A percentile compares a stretch with the other conserved stretches of the same genome.
phyloP scores from a whole-genome alignment of 2,888 invertebrate genomes.

The Synanthedon tipuliformis region DNA sequence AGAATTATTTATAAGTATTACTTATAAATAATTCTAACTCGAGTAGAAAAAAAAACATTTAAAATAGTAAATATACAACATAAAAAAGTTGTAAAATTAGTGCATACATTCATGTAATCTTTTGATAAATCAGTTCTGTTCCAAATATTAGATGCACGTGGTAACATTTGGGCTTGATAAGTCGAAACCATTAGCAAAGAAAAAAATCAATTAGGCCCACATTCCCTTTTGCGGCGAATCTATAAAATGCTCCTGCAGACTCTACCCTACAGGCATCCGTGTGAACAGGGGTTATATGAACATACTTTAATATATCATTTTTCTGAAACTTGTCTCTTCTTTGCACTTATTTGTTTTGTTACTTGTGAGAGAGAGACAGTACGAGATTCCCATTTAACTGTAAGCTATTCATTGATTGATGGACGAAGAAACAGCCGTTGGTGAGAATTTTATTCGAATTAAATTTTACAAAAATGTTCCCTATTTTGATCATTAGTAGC shows the following conservation, averaged over 20 bases:
- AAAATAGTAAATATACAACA: too few species aligned
- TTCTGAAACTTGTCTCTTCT: background rate
- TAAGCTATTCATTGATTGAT: constrained; percentile 39
- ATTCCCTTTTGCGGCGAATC: constrained; percentile 25
- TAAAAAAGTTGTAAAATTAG: too few species aligned
- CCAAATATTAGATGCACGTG: background rate
- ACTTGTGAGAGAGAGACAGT: background rate
- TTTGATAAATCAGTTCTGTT: background rate
- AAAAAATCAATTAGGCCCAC: constrained; percentile 16
- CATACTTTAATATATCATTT: constrained; percentile 3
- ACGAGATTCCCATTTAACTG: background rate
- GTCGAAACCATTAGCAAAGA: background rate
- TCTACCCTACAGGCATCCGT: constrained; percentile 28
- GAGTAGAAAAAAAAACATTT: too few species aligned
- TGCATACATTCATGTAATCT: too few species aligned
- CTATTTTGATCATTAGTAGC: constrained; percentile 23
- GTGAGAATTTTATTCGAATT: constrained; percentile 30
- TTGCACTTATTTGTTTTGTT: background rate
- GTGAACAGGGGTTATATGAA: constrained; percentile 24
- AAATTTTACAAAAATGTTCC: constrained; percentile 28
- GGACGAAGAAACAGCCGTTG: constrained; percentile 28
- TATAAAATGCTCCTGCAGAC: constrained; percentile 31
- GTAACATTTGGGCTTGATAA: background rate
- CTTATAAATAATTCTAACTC: too few species aligned
- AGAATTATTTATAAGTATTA: too few species aligned